phyloP scores from a whole-genome alignment of 2,888 invertebrate species.

The Philereme transversata region DNA sequence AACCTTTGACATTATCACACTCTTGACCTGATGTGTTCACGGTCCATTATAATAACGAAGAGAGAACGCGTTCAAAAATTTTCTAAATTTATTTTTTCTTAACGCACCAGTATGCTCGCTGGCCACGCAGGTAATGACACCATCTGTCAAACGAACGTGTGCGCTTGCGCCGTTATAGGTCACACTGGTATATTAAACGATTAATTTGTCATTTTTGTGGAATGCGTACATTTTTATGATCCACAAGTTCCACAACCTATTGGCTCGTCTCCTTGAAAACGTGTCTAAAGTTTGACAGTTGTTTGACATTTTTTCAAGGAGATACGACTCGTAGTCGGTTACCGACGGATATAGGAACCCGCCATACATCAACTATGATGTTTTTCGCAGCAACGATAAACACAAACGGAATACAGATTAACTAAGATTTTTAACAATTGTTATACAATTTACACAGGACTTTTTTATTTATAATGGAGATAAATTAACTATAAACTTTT shows the following conservation, averaged over 20 bases:
- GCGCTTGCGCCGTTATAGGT: slow-evolving; percentile 43
- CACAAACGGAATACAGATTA: slow-evolving; percentile 17
- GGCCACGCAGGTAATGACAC: slow-evolving; percentile 50
- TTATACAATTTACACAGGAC: slow-evolving; percentile 32
- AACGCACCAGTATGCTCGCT: slow-evolving; percentile 32
- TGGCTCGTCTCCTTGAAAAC: too few species aligned
- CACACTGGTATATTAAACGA: slow-evolving; percentile 34
- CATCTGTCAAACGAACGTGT: slow-evolving; percentile 53
- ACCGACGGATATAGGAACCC: too few species aligned
- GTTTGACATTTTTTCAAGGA: too few species aligned
- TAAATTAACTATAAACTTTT: slow-evolving; percentile 30
- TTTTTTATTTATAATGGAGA: slow-evolving; percentile 33
- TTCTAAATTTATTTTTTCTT: slow-evolving; percentile 40
- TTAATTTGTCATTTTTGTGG: slow-evolving; percentile 33
- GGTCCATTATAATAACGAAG: slow-evolving; percentile 59
- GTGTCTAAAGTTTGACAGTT: too few species aligned
- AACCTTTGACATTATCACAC: slow-evolving; percentile 59
- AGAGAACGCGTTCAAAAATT: slow-evolving; percentile 47
- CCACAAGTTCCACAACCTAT: slow-evolving; percentile 2
- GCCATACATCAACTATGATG: too few species aligned
- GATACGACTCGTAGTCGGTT: too few species aligned
- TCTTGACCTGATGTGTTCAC: slow-evolving; percentile 58
- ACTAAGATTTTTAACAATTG: slow-evolving; percentile 24
- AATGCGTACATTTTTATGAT: slow-evolving; percentile 33
- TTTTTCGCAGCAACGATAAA: too few species aligned